Percentiles rank a stretch among this genome's conserved stretches.
phyloP scores from a whole-genome alignment of 2,797 vertebrate species.

The Brotula barbata region DNA sequence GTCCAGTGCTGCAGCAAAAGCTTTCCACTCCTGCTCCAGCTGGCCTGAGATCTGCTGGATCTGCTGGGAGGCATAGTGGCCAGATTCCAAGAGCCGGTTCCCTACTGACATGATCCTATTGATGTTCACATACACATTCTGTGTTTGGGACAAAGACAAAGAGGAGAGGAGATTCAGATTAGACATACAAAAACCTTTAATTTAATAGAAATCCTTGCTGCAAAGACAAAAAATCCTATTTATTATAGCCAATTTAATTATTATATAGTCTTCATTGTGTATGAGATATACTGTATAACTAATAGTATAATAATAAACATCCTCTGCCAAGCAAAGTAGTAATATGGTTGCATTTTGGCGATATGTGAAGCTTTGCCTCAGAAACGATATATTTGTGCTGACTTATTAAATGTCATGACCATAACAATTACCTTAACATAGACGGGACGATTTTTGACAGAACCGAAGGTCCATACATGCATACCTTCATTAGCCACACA shows the following conservation, averaged over 20 bases:
- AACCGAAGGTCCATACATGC: constrained; percentile 11
- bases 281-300: no score
- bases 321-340: constrained; percentile 10
- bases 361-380: constrained; percentile 14
- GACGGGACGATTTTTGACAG: constrained; percentile 9
- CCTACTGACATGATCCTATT: constrained; percentile 99
- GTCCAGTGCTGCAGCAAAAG: constrained; percentile 95
- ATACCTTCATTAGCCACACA: not conserved
- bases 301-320: constrained; percentile 2
- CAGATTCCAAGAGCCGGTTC: constrained; percentile 93
- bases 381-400: constrained; percentile 8
- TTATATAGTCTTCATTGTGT: no score
- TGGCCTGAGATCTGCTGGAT: constrained; percentile 97
- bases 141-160: constrained; percentile 13
- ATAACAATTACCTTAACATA: constrained; percentile 6
- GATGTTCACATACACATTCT: constrained; percentile 99
- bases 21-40: constrained; percentile 98
- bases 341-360: constrained; percentile 12
- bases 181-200: not conserved
- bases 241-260: no score
- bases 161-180: not conserved
- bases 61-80: constrained; percentile 97
- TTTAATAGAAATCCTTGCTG: not conserved
- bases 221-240: no score
- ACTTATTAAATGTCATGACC: constrained; percentile 11